Percentiles rank a stretch among this genome's conserved stretches.
These are phyloP conservation scores for Chiloscyllium punctatum DNA, from an alignment of 2,797 vertebrate genomes.

Conservation along the genomic window DNA sequence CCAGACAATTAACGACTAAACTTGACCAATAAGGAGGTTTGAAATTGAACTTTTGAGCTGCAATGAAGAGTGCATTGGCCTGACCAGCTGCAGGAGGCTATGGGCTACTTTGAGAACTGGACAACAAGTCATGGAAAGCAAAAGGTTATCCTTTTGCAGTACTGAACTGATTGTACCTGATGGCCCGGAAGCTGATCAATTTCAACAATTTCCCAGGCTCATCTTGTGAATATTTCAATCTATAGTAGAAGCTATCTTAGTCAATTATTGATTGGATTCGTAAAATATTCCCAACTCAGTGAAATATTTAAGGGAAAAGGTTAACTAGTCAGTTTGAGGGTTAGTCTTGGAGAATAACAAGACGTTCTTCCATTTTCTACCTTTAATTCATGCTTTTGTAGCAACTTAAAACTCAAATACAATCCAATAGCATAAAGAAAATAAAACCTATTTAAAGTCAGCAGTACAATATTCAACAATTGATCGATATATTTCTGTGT, in stretches of 20 bases:
- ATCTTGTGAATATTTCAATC: not conserved
- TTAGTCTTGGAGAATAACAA: not conserved
- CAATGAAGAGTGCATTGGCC: not conserved
- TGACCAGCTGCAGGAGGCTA: no score
- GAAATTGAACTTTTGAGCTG: not conserved
- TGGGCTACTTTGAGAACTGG: not conserved
- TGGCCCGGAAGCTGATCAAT: not conserved
- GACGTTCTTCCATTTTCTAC: not conserved
- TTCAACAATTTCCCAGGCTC: not conserved
- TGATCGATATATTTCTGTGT: not conserved
- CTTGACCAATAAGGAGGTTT: not conserved
- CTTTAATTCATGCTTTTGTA: not conserved
- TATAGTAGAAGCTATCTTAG: not conserved
- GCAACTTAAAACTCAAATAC: not conserved
- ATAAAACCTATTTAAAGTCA: not conserved
- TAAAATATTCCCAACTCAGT: not conserved
- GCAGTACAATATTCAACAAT: not conserved
- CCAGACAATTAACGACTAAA: not conserved
- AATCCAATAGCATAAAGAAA: not conserved
- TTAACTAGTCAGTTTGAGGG: no score
- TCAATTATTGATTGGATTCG: not conserved
- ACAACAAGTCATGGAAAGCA: not conserved
- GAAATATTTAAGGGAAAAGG: not conserved
- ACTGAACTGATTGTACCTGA: no score
- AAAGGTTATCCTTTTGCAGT: not conserved